Evolutionary conservation across 2,888 invertebrate genomes (phyloP).

Genomic region (Lepetodrilus schrolli): DNA sequence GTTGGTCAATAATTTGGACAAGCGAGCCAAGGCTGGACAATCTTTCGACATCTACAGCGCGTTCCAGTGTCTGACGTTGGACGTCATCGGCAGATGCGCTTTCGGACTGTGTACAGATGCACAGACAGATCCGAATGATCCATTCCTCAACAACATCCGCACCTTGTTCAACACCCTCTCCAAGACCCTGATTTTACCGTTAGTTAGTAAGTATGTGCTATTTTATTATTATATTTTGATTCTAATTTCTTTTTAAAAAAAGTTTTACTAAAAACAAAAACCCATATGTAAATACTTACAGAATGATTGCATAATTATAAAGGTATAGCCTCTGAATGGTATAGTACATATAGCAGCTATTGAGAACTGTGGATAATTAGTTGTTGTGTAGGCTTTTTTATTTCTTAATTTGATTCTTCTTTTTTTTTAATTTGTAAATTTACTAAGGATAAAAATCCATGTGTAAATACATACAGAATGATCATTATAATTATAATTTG

Average conservation of each 20-base stretch:
- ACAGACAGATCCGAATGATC: slow-evolving; percentile 74
- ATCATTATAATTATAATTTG: too few relatives aligned
- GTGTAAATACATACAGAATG: too few relatives aligned
- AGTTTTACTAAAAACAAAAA: background rate
- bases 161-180: slow-evolving; percentile 63
- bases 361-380: too few relatives aligned
- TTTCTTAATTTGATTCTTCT: too few relatives aligned
- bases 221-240: too few relatives aligned
- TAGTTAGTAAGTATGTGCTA: slow-evolving; percentile 62
- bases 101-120: slow-evolving; percentile 76
- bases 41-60: slow-evolving; percentile 74
- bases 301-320: too few relatives aligned
- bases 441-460: background rate
- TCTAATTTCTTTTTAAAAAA: too few relatives aligned
- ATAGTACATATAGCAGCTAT: too few relatives aligned
- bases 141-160: slow-evolving; percentile 70
- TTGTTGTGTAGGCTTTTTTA: too few relatives aligned
- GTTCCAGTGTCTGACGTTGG: slow-evolving; percentile 77
- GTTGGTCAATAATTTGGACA: slow-evolving; percentile 72
- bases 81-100: slow-evolving; percentile 77
- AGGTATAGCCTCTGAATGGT: too few relatives aligned
- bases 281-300: too few relatives aligned
- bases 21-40: slow-evolving; percentile 57
- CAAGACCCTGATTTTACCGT: slow-evolving; percentile 58
- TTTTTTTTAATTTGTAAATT: background rate